phyloP scores from a whole-genome alignment of 2,888 invertebrate genomes.

The Mimumesa dahlbomi region DNA sequence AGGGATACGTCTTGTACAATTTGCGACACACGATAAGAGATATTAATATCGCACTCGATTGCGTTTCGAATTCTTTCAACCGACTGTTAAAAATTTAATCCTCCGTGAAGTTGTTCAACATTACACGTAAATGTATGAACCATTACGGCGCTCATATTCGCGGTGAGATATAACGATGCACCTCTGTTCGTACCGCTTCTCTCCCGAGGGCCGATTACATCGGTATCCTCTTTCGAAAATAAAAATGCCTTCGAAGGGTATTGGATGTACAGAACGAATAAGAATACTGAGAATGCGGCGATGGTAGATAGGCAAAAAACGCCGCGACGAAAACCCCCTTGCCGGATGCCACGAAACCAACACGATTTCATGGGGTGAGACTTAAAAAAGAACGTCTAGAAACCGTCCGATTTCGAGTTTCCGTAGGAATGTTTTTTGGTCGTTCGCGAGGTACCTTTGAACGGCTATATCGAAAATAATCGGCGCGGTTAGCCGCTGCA shows the following conservation, averaged over 20 bases:
- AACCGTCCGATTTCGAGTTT: conserved; percentile 33
- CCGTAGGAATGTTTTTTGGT: conserved; percentile 22
- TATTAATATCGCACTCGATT: too few relatives aligned
- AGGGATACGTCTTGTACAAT: too few relatives aligned
- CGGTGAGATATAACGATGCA: too few relatives aligned
- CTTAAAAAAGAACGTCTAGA: conserved; percentile 1
- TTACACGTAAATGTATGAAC: too few relatives aligned
- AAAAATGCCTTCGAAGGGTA: conserved; percentile 30
- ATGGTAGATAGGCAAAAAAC: conserved; percentile 36
- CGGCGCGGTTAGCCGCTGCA: conserved; percentile 53
- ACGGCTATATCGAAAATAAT: conserved; percentile 50
- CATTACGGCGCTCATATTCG: too few relatives aligned
- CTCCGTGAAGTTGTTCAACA: too few relatives aligned
- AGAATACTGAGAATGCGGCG: conserved; percentile 2
- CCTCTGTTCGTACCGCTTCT: too few relatives aligned
- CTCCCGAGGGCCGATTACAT: conserved; percentile 1
- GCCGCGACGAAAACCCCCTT: conserved; percentile 37
- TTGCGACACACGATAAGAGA: too few relatives aligned
- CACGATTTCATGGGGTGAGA: conserved; percentile 37
- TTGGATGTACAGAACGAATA: conserved; percentile 2
- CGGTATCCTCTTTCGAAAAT: conserved; percentile 21
- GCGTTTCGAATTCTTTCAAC: too few relatives aligned
- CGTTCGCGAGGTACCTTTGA: neutral
- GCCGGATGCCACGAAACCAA: conserved; percentile 21
- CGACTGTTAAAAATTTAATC: too few relatives aligned